These are phyloP conservation scores for Pachypsylla venusta DNA, from an alignment of 1,140 invertebrate species.

Conservation along the genomic window DNA sequence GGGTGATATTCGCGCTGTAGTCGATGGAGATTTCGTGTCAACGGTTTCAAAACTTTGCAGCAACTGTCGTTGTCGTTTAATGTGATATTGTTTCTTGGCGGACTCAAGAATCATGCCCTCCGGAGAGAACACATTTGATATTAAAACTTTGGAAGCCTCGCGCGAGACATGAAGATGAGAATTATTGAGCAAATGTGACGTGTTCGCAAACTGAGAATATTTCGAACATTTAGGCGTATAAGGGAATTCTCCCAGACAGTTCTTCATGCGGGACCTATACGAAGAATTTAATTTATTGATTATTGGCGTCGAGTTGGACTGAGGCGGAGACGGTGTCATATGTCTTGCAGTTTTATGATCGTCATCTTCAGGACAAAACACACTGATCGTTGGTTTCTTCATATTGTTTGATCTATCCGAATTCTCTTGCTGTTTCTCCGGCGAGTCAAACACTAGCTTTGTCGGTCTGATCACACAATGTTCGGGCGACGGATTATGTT, in stretches of 20 bases:
- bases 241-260: neutral
- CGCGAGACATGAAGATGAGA: neutral
- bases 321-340: neutral
- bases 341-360: neutral
- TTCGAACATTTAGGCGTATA: neutral
- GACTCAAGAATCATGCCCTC: constrained; percentile 1
- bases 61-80: neutral
- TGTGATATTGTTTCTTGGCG: constrained; percentile 2
- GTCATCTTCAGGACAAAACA: neutral
- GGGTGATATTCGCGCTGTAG: neutral
- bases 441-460: neutral
- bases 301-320: constrained; percentile 2
- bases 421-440: constrained; percentile 4
- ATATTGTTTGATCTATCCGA: neutral
- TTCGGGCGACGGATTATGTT: neutral
- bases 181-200: neutral
- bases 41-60: neutral
- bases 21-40: neutral
- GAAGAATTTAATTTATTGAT: neutral
- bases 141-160: neutral
- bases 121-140: neutral
- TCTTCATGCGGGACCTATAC: neutral
- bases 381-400: neutral
- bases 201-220: too few relatives aligned
- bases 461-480: neutral